Conservation (phyloP, 1,140 invertebrate genomes). For the Heliothis subflexa region DNA sequence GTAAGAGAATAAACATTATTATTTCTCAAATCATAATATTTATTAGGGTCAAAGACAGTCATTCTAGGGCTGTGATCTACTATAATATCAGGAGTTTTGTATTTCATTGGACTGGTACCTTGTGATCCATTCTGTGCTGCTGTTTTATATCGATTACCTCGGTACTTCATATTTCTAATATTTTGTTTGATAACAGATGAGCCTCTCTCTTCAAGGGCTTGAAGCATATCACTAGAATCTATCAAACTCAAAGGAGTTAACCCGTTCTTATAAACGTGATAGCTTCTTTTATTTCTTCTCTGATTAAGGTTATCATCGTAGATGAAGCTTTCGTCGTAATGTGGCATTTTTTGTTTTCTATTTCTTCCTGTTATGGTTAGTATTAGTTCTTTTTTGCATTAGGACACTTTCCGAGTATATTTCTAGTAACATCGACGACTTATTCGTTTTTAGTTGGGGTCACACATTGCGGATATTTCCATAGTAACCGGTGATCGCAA, state of each 20-base stretch:
- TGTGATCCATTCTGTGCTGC: slow-evolving; percentile 46
- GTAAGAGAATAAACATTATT: slow-evolving; percentile 72
- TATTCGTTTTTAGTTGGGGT: slow-evolving; percentile 46
- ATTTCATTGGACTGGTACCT: slow-evolving; percentile 44
- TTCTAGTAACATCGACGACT: slow-evolving; percentile 34
- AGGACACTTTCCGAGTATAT: background rate
- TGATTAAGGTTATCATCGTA: slow-evolving; percentile 84
- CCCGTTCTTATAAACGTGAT: slow-evolving; percentile 84
- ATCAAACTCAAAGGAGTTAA: slow-evolving; percentile 65
- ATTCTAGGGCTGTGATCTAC: slow-evolving; percentile 69
- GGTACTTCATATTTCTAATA: slow-evolving; percentile 80
- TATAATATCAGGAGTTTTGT: slow-evolving; percentile 67
- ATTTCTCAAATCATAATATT: slow-evolving; percentile 77
- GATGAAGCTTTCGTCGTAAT: slow-evolving; percentile 86
- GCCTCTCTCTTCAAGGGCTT: slow-evolving; percentile 74
- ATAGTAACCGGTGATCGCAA: slow-evolving; percentile 54
- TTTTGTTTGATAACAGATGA: slow-evolving; percentile 80
- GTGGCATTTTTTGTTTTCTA: slow-evolving; percentile 73
- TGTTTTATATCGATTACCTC: slow-evolving; percentile 69
- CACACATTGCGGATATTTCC: slow-evolving; percentile 53
- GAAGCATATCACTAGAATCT: slow-evolving; percentile 68
- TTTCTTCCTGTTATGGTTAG: background rate
- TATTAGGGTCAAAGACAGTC: slow-evolving; percentile 73
- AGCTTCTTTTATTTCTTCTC: slow-evolving; percentile 84
- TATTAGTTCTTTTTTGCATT: background rate